Percentiles rank a stretch among this genome's conserved stretches.
phyloP scores from a whole-genome alignment of 2,797 vertebrate genomes.

The Sarcoramphus papa region DNA sequence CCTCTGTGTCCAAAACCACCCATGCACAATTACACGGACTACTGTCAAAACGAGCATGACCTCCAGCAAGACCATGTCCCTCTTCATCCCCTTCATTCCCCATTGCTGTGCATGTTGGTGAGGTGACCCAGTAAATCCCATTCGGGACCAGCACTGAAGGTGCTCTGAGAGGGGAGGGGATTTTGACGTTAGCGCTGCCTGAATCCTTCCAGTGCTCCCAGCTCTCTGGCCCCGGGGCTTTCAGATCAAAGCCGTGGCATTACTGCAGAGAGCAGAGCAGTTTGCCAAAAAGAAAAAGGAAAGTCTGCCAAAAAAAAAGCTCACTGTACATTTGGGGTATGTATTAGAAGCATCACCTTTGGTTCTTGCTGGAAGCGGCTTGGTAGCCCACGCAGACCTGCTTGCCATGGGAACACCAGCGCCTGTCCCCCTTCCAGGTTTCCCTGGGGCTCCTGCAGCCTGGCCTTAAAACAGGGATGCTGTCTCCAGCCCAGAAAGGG shows the following conservation, averaged over 20 bases:
- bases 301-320: background rate
- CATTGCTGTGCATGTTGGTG: background rate
- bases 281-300: background rate
- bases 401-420: background rate
- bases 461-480: background rate
- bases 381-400: background rate
- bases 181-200: background rate
- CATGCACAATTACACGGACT: background rate
- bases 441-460: background rate
- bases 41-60: background rate
- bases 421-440: background rate
- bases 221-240: fast-evolving
- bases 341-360: background rate
- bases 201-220: background rate
- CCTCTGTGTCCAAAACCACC: background rate
- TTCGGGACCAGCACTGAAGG: background rate
- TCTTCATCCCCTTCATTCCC: background rate
- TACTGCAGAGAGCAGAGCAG: background rate
- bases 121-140: background rate
- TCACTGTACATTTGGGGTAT: background rate
- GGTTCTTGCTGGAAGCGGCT: background rate
- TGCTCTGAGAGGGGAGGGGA: background rate
- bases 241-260: background rate
- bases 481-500: background rate
- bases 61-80: background rate